phyloP scores from a whole-genome alignment of 2,113 vertebrate genomes.

The Plotosus lineatus region DNA sequence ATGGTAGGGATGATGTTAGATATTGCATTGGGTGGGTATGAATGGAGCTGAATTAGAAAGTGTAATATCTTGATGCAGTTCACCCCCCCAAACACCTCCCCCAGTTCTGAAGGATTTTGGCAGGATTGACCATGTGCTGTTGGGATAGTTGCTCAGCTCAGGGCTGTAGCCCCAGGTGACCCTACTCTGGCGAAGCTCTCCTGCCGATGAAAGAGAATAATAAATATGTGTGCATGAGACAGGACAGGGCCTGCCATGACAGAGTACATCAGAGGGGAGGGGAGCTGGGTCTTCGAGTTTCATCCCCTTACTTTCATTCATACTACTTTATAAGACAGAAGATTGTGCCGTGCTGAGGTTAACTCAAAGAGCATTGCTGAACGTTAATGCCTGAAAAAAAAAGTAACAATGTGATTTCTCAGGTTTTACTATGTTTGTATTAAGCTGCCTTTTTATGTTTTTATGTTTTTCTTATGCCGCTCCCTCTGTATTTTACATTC shows the following conservation, averaged over 20 bases:
- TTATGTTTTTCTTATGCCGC: neutral
- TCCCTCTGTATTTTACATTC: neutral
- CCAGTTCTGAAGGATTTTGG: conserved; percentile 28
- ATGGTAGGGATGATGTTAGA: conserved; percentile 22
- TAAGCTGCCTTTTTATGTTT: neutral
- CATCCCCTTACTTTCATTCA: conserved; percentile 22
- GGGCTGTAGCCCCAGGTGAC: conserved; percentile 45
- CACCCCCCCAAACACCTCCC: neutral
- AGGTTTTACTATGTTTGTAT: conserved; percentile 26
- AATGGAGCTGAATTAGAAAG: conserved; percentile 26
- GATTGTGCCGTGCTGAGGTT: neutral
- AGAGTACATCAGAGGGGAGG: conserved; percentile 27
- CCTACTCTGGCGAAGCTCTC: conserved; percentile 33
- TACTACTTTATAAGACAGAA: conserved; percentile 20
- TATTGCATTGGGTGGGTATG: conserved; percentile 10
- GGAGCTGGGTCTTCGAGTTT: conserved; percentile 38
- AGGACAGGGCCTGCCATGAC: conserved; percentile 25
- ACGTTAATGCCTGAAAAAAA: neutral
- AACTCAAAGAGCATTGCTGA: neutral
- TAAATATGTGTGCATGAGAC: conserved; percentile 42
- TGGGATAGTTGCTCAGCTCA: conserved; percentile 41
- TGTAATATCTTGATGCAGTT: conserved; percentile 16
- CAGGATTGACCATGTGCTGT: conserved; percentile 27
- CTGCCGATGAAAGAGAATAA: conserved; percentile 56
- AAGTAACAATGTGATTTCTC: neutral